Conservation (phyloP, 2,888 invertebrate genomes). For the Latrodectus elegans region DNA sequence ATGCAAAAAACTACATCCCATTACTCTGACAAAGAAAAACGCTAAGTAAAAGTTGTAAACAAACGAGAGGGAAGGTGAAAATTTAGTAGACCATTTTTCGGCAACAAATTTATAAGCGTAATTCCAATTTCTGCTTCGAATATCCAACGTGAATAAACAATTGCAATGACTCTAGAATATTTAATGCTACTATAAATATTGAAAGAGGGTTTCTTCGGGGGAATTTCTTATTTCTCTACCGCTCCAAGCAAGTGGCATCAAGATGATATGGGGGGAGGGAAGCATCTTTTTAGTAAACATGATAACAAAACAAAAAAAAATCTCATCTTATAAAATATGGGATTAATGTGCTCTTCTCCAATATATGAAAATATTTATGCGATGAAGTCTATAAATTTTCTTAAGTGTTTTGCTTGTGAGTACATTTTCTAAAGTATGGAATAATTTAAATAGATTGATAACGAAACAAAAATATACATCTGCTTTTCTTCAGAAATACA, state of each 20-base stretch:
- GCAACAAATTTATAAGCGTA: conserved; percentile 1
- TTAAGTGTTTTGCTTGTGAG: too few relatives aligned
- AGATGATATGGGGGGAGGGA: background rate
- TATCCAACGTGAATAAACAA: conserved; percentile 46
- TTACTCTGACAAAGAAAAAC: too few relatives aligned
- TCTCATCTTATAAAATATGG: background rate
- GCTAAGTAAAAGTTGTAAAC: too few relatives aligned
- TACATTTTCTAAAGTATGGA: too few relatives aligned
- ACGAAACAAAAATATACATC: too few relatives aligned
- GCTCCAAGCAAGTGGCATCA: background rate
- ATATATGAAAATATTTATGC: background rate
- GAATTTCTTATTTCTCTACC: background rate
- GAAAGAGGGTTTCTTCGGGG: conserved; percentile 42
- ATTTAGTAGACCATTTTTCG: conserved; percentile 2
- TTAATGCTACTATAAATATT: conserved; percentile 64
- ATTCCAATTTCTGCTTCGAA: conserved; percentile 1
- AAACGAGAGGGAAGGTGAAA: background rate
- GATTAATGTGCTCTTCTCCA: background rate
- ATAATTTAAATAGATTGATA: too few relatives aligned
- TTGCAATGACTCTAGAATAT: conserved; percentile 50
- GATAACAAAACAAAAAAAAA: background rate
- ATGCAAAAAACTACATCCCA: too few relatives aligned
- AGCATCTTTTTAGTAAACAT: background rate
- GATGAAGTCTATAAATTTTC: too few relatives aligned
- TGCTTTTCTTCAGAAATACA: too few relatives aligned